These are phyloP conservation scores for Cichlasoma orientale DNA, from an alignment of 2,797 vertebrate species.

Conservation along the genomic window DNA sequence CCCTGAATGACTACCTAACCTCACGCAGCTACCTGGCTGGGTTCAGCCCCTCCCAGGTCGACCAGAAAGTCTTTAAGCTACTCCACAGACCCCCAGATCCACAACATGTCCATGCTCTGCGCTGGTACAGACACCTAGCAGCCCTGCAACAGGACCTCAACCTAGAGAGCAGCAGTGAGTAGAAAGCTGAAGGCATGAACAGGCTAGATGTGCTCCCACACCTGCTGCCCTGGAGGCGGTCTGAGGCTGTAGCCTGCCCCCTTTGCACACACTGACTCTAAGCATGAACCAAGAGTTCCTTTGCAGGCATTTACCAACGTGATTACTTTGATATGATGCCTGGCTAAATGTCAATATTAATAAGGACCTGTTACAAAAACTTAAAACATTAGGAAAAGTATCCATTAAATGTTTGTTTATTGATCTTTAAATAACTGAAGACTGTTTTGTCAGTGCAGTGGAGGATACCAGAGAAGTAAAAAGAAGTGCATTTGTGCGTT, in stretches of 20 bases:
- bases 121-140: conserved; percentile 95
- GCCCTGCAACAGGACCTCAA: conserved; percentile 84
- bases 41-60: conserved; percentile 89
- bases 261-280: background rate
- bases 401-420: background rate
- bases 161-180: conserved; percentile 81
- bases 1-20: conserved; percentile 91
- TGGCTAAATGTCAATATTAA: background rate
- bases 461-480: too few species aligned
- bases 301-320: too few species aligned
- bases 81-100: conserved; percentile 85
- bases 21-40: conserved; percentile 95
- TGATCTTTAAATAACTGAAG: background rate
- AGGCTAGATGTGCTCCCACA: background rate
- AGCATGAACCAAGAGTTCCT: background rate
- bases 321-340: background rate
- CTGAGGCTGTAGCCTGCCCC: background rate
- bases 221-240: background rate
- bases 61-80: conserved; percentile 87
- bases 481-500: too few species aligned
- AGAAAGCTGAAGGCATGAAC: conserved; percentile 48
- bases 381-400: background rate
- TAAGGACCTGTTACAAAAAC: background rate
- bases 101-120: conserved; percentile 87
- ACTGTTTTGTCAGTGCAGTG: background rate